Percentiles rank a stretch among this genome's conserved stretches.
Conservation (phyloP, 2,797 vertebrate genomes). For the Paedocypris micromegethes region DNA sequence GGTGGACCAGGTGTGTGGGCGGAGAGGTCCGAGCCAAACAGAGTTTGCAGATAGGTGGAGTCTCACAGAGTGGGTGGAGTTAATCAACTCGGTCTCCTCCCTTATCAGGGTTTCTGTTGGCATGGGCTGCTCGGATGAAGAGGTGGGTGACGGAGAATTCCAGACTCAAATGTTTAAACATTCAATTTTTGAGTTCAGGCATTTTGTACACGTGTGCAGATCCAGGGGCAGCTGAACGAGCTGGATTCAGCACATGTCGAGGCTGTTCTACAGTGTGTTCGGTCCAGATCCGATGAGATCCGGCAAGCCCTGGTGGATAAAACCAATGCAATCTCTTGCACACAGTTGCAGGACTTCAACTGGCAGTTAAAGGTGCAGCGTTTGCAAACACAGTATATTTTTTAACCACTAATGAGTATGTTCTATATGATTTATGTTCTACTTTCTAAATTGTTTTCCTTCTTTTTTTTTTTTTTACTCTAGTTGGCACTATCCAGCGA, state of each 20-base stretch:
- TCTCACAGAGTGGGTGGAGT: constrained; percentile 74
- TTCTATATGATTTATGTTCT: not conserved
- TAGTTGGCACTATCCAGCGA: constrained; percentile 94
- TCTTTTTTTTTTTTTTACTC: constrained; percentile 11
- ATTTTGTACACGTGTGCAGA: constrained; percentile 59
- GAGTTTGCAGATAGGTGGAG: constrained; percentile 78
- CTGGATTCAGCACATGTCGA: constrained; percentile 65
- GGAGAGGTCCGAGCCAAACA: constrained; percentile 64
- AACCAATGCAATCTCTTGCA: constrained; percentile 78
- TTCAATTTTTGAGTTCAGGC: not conserved
- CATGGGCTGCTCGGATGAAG: constrained; percentile 70
- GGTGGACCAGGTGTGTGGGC: constrained; percentile 86
- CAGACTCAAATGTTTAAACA: not conserved
- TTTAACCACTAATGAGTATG: too few relatives aligned
- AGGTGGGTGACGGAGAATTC: constrained; percentile 62
- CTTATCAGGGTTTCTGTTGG: constrained; percentile 73
- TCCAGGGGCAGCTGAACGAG: constrained; percentile 65
- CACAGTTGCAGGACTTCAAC: constrained; percentile 87
- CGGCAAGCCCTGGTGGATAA: constrained; percentile 71
- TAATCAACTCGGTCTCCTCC: constrained; percentile 60
- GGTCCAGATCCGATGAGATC: constrained; percentile 79
- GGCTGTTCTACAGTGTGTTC: constrained; percentile 73
- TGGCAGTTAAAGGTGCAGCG: constrained; percentile 89
- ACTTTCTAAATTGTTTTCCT: constrained; percentile 1
- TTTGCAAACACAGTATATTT: not conserved